phyloP scores from a whole-genome alignment of 2,113 vertebrate genomes.

The Colistium nudipinnis region DNA sequence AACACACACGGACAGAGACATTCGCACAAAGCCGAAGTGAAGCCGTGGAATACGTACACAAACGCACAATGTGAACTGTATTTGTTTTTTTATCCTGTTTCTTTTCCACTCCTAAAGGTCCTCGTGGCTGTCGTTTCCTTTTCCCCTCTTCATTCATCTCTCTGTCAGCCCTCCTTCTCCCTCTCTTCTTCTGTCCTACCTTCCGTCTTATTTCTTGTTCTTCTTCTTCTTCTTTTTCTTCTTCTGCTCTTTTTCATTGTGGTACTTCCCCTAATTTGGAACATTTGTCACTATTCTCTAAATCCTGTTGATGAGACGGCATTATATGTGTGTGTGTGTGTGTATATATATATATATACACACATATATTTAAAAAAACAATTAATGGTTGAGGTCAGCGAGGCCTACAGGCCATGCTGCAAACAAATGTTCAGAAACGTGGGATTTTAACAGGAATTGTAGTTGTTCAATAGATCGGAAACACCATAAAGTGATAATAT shows the following conservation, averaged over 20 bases:
- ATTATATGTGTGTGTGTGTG: no score
- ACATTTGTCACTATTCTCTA: background rate
- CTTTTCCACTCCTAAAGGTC: constrained; percentile 71
- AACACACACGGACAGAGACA: no score
- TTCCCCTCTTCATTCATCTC: constrained; percentile 58
- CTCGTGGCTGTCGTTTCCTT: constrained; percentile 52
- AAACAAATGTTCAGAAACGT: no score
- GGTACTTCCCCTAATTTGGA: constrained; percentile 28
- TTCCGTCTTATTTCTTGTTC: constrained; percentile 16
- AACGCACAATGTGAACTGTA: constrained; percentile 40
- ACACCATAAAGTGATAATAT: no score
- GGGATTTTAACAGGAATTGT: no score
- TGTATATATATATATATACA: no score
- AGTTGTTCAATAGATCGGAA: no score
- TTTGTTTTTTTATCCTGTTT: constrained; percentile 71
- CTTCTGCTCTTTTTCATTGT: background rate
- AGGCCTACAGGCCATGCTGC: no score
- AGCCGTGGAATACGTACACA: constrained; percentile 20
- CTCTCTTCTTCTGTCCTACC: background rate
- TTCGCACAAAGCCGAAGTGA: constrained; percentile 31
- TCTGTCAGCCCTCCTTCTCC: constrained; percentile 19
- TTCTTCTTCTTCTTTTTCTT: constrained; percentile 14
- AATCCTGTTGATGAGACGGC: no score
- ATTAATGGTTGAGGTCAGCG: no score
- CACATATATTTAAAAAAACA: no score